Percentiles rank a stretch among this genome's conserved stretches.
Conservation (phyloP, 53 echinoderm and acorn worm genomes). For the Echinometra lucunter region DNA sequence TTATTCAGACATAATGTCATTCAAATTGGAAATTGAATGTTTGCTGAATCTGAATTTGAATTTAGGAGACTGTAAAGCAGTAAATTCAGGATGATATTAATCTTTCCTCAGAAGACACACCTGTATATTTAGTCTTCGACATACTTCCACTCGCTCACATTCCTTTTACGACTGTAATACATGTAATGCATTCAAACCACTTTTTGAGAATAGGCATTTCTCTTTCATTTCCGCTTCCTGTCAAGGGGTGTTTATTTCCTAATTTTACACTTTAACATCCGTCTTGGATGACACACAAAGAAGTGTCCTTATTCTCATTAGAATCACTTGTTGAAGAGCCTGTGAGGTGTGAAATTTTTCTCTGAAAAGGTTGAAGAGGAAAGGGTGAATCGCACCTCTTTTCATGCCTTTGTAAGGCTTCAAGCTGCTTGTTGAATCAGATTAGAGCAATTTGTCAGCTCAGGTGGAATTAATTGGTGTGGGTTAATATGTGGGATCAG, state of each 20-base stretch:
- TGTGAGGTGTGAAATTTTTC: background rate
- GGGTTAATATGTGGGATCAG: background rate
- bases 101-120: background rate
- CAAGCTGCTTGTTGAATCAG: constrained; percentile 1
- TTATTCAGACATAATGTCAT: no score
- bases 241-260: background rate
- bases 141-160: no score
- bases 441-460: constrained; percentile 41
- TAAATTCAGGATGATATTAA: background rate
- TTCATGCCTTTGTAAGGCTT: background rate
- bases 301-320: background rate
- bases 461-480: constrained; percentile 41
- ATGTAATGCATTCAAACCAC: background rate
- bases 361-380: background rate
- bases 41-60: no score
- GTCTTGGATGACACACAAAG: background rate
- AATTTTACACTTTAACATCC: background rate
- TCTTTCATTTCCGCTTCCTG: background rate
- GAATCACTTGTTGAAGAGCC: background rate
- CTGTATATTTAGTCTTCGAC: background rate
- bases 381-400: constrained; percentile 3
- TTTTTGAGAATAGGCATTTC: background rate
- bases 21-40: no score
- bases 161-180: background rate
- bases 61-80: background rate